These are phyloP conservation scores for Dendroctonus valens DNA, from an alignment of 1,140 invertebrate species.

Conservation along the genomic window DNA sequence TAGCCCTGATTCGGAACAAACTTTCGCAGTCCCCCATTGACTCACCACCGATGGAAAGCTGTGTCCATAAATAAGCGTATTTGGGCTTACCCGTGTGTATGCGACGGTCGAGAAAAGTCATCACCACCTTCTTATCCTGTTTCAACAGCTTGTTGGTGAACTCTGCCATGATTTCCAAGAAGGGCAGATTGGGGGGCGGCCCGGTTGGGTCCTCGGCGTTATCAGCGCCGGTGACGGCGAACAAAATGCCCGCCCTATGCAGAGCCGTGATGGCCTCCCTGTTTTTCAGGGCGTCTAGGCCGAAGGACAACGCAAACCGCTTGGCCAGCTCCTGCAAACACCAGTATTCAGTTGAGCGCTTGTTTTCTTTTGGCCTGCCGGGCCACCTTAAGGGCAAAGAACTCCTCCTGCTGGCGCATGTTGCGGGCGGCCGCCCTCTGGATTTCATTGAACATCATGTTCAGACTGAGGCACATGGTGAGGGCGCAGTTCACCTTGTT, in stretches of 20 bases:
- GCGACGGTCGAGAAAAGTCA: constrained; percentile 78
- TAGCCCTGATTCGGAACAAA: no score
- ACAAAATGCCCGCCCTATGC: constrained; percentile 91
- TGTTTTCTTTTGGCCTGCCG: background rate
- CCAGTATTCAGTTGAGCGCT: background rate
- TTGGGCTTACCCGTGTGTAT: constrained; percentile 62
- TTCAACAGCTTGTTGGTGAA: constrained; percentile 95
- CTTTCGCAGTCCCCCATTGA: no score
- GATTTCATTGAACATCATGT: constrained; percentile 77
- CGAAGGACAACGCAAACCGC: constrained; percentile 95
- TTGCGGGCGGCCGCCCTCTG: constrained; percentile 52
- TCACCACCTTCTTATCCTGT: constrained; percentile 92
- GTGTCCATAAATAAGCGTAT: background rate
- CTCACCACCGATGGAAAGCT: no score
- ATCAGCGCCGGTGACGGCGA: constrained; percentile 67
- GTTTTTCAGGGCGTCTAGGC: constrained; percentile 95
- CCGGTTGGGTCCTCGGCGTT: constrained; percentile 67
- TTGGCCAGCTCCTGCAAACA: constrained; percentile 81
- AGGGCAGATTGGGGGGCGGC: constrained; percentile 83
- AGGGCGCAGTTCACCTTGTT: constrained; percentile 96
- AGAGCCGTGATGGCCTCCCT: constrained; percentile 94
- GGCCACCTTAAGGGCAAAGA: constrained; percentile 77
- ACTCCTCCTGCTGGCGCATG: constrained; percentile 73
- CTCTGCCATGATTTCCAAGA: constrained; percentile 92
- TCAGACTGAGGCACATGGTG: constrained; percentile 90